Base-by-base conservation (phyloP, 2,797 vertebrate genomes). In the Semotilus atromaculatus region DNA sequence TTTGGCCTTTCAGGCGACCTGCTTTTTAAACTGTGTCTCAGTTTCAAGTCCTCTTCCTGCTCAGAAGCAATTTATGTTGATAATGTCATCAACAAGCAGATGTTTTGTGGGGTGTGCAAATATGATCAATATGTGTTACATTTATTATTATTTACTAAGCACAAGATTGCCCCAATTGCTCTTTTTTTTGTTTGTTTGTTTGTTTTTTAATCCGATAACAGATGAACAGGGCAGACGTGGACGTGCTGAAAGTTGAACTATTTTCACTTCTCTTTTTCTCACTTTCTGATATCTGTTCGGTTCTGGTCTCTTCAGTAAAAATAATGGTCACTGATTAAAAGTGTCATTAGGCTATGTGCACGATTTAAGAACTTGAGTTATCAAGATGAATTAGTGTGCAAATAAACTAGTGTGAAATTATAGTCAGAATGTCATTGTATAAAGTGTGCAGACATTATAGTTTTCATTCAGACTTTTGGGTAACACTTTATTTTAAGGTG, bases 31-130 rank as follows among this genome's bases (percentile, higher is more conserved):
- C 75, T 29, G 19, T 0, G 16, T 45, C 38, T 45, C 43, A 5
- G 40, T 80, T 80, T 80, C 60, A 80, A 16, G 16, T 78, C 58
- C 58, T 78, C 36, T 78, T 78, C 3, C 38, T 62, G 38, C n/a
- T 45, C n/a, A 31, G 31, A 40, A 60, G 53, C 34, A 3, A 18
- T 31, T 48, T 79, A 3, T 26, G 16, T 64, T 34, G 3, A 55
- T 78, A 23, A 66, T 51, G 18, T 10, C 26, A 34, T 66, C 60
- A 66, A 66, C 26, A 64, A 34, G 60, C 60, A 48, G 14, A 66
- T 66, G 77, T 58, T 58, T 36, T 76, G 21, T 38, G 6, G 1
- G 7, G 73, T 58, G 34, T 71, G 43, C 70, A 72, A 3, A 34
- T 45, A 51, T 2, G 48, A 2, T 31, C 26, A 31, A 29, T 62